A percentile compares a stretch with the other conserved stretches of the same genome.
Evolutionary conservation across 2,888 invertebrate genomes (phyloP).

Genomic region (Melitaea athalia): DNA sequence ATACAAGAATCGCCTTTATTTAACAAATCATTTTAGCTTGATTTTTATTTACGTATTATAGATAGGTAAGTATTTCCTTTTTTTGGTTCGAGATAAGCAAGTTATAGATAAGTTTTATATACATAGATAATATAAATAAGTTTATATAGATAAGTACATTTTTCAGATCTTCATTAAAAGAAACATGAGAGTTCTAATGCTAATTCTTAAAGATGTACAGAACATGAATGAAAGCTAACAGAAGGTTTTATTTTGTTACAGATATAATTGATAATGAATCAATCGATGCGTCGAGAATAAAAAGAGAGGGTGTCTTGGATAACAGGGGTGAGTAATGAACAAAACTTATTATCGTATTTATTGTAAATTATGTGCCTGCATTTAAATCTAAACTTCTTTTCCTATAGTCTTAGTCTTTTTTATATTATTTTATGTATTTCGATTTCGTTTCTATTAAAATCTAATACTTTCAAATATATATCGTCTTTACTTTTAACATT

Average conservation of each 20-base stretch:
- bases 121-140: no score
- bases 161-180: no score
- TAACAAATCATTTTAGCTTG: no score
- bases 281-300: constrained; percentile 73
- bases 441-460: constrained; percentile 4
- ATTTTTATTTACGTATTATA: no score
- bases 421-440: constrained; percentile 22
- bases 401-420: constrained; percentile 36
- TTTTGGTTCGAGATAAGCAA: no score
- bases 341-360: constrained; percentile 15
- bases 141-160: no score
- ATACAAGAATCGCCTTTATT: no score
- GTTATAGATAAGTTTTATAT: no score
- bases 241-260: constrained; percentile 58
- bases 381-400: constrained; percentile 24
- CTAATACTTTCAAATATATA: constrained; percentile 18
- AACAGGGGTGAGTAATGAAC: constrained; percentile 72
- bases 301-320: constrained; percentile 75
- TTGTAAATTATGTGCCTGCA: constrained; percentile 42
- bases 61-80: no score
- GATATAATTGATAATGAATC: constrained; percentile 66
- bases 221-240: neutral
- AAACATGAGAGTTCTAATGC: no score
- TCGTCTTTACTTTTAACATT: constrained; percentile 30
- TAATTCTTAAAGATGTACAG: no score